A percentile compares a stretch with the other conserved stretches of the same genome.
These are phyloP conservation scores for Odontomachus brunneus DNA, from an alignment of 1,140 invertebrate genomes.

Conservation along the genomic window DNA sequence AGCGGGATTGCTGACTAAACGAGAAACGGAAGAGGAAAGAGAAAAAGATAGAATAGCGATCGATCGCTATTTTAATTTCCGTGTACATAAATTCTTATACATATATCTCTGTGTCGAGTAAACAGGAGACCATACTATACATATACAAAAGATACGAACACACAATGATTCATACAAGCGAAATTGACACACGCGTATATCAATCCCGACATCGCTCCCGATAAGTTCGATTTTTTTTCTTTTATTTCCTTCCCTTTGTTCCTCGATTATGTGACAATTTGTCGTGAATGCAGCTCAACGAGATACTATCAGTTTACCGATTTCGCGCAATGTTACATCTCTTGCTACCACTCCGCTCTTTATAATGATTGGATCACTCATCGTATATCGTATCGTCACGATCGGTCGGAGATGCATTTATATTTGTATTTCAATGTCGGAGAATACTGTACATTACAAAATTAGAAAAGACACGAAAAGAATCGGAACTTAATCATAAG, in stretches of 20 bases:
- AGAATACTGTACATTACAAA: conserved; percentile 33
- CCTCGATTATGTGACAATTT: conserved; percentile 37
- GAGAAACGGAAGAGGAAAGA: too few relatives aligned
- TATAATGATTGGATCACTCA: conserved; percentile 56
- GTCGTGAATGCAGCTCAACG: conserved; percentile 71
- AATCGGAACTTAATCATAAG: conserved; percentile 53
- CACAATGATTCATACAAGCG: conserved; percentile 38
- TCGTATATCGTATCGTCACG: conserved; percentile 10
- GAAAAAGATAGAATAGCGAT: conserved; percentile 7
- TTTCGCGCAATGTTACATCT: conserved; percentile 55
- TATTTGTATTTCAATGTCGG: conserved; percentile 69
- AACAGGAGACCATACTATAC: conserved; percentile 56
- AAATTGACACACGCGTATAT: conserved; percentile 29
- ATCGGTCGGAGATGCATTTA: conserved; percentile 71
- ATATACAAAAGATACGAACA: conserved; percentile 34
- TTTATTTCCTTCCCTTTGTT: background rate
- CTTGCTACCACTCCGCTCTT: conserved; percentile 64
- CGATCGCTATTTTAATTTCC: conserved; percentile 53
- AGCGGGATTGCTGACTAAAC: conserved; percentile 56
- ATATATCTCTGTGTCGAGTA: background rate
- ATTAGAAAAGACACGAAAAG: conserved; percentile 23
- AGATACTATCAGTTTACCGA: conserved; percentile 57
- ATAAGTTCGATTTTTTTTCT: conserved; percentile 29
- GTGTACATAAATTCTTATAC: conserved; percentile 58
- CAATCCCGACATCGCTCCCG: conserved; percentile 9